phyloP scores from a whole-genome alignment of 2,888 invertebrate species.

The Trissolcus japonicus region DNA sequence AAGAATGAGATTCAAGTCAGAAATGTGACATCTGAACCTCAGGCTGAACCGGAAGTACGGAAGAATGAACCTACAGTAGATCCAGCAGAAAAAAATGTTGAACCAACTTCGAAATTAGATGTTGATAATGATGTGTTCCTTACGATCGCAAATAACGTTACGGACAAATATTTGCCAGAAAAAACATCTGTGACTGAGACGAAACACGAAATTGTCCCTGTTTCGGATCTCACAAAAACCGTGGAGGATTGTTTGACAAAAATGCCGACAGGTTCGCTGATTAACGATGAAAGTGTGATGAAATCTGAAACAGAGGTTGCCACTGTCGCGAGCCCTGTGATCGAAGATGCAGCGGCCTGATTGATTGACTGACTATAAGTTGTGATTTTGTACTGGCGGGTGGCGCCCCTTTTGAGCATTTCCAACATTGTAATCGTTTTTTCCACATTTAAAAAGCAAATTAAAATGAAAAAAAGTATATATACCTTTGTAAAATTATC shows the following conservation, averaged over 20 bases:
- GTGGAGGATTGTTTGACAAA: neutral
- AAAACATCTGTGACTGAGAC: too few relatives aligned
- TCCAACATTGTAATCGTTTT: slow-evolving; percentile 30
- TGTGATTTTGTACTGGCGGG: neutral
- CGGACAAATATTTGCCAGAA: too few relatives aligned
- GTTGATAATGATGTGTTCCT: too few relatives aligned
- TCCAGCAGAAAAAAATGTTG: neutral
- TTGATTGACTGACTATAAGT: slow-evolving; percentile 24
- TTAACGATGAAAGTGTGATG: slow-evolving; percentile 26
- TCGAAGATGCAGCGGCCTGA: slow-evolving; percentile 73
- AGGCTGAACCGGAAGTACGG: neutral
- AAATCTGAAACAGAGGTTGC: slow-evolving; percentile 62
- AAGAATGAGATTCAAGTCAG: neutral
- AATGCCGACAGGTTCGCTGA: neutral
- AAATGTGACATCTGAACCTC: neutral
- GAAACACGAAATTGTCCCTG: neutral
- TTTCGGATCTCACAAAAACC: neutral
- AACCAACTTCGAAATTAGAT: too few relatives aligned
- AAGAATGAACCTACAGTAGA: neutral
- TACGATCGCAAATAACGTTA: too few relatives aligned
- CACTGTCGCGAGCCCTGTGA: slow-evolving; percentile 62
- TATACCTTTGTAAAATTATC: slow-evolving; percentile 11
- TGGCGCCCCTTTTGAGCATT: slow-evolving; percentile 23
- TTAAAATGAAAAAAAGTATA: neutral
- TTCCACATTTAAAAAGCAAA: slow-evolving; percentile 19